Evolutionary conservation across 1,140 invertebrate genomes (phyloP).

Genomic region (Neodiprion pinetum): DNA sequence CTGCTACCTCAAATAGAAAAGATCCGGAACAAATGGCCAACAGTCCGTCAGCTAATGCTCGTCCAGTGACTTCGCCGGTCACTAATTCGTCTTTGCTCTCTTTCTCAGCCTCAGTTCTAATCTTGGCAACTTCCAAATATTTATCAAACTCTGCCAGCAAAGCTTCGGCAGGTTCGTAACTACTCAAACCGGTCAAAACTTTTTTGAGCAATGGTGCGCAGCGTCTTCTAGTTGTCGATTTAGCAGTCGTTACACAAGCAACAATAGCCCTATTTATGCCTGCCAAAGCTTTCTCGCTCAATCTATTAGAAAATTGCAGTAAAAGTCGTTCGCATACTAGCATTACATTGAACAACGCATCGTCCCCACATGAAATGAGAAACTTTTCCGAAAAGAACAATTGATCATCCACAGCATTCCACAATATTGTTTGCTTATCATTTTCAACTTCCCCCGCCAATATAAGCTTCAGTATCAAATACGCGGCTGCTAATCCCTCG

Average conservation of each 20-base stretch:
- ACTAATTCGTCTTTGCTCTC: constrained; percentile 52
- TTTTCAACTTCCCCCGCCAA: constrained; percentile 63
- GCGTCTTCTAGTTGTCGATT: constrained; percentile 45
- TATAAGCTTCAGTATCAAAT: constrained; percentile 74
- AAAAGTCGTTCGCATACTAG: constrained; percentile 71
- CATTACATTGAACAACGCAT: constrained; percentile 70
- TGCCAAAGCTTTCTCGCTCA: constrained; percentile 63
- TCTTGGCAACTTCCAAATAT: constrained; percentile 66
- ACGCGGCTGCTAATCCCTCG: constrained; percentile 81
- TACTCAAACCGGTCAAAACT: constrained; percentile 46
- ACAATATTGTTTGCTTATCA: constrained; percentile 67
- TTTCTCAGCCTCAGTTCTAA: constrained; percentile 54
- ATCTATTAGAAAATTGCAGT: constrained; percentile 65
- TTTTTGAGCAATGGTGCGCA: constrained; percentile 49
- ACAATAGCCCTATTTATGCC: constrained; percentile 70
- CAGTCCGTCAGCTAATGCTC: constrained; percentile 54
- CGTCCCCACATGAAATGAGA: constrained; percentile 72
- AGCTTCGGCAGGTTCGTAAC: constrained; percentile 56
- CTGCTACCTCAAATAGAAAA: constrained; percentile 46
- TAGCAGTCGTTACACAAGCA: constrained; percentile 65
- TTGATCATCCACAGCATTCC: constrained; percentile 78
- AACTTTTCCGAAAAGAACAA: constrained; percentile 86
- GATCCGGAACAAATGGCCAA: constrained; percentile 52
- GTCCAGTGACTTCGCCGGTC: constrained; percentile 43
- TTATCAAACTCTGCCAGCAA: constrained; percentile 69